Percentiles rank a stretch among this genome's conserved stretches.
phyloP scores from a whole-genome alignment of 2,888 invertebrate species.

The Erannis defoliaria region DNA sequence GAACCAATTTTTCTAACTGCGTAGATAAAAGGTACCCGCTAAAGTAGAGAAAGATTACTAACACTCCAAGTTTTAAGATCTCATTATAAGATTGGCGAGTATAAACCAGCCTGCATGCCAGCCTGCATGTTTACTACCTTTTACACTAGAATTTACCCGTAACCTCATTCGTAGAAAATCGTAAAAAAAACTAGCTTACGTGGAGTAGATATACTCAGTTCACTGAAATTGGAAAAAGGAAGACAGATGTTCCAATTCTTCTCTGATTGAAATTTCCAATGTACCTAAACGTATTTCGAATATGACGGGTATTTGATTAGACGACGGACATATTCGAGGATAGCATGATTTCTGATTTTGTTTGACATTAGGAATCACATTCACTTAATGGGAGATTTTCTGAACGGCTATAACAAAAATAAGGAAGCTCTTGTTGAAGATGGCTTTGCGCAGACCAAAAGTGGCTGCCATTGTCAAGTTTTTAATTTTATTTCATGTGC shows the following conservation, averaged over 20 bases:
- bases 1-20: background rate
- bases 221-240: background rate
- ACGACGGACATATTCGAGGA: no score
- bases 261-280: background rate
- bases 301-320: no score
- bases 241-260: background rate
- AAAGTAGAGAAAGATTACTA: background rate
- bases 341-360: no score
- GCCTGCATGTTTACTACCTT: constrained; percentile 10
- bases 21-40: no score
- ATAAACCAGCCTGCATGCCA: constrained; percentile 9
- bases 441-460: no score
- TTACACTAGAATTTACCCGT: constrained; percentile 6
- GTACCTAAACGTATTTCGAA: no score
- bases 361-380: no score
- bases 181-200: constrained; percentile 1
- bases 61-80: constrained; percentile 7
- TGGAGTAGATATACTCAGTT: background rate
- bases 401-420: no score
- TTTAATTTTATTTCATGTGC: no score
- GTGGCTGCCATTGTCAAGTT: no score
- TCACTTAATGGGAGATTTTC: no score
- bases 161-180: constrained; percentile 1
- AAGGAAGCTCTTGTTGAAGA: no score
- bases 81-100: constrained; percentile 12